Base-by-base conservation (phyloP, 2,888 invertebrate genomes). In the Actias luna region DNA sequence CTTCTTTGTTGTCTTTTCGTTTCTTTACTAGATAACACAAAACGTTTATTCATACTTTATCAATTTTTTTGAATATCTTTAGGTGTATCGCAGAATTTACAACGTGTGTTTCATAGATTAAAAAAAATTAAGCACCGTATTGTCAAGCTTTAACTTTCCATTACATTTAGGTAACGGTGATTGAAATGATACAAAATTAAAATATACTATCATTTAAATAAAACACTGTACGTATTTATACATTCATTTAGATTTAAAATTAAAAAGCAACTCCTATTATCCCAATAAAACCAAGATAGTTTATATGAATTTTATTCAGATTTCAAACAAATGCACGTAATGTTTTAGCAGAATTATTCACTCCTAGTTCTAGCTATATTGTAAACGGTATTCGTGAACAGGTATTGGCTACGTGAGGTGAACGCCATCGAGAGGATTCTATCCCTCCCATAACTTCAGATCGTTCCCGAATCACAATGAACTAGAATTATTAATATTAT, bases 381-480 rank as follows among this genome's bases (percentile, higher is more conserved):
- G 62, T 65, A 63, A 71, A 69, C 65, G 67, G 67, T 69, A 68
- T 67, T 68, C 64, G 65, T 42, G 62, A 64, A 68, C 77, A 78
- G 75, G 79, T 80, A 75, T 64, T 65, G 65, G 58, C 70, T 74
- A 84, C 85, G 85, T 86, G 85, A 77, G 76, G 62, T 65, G 69
- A 66, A 66, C 67, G 68, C 64, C 65, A 65, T 73, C 64, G 61
- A 59, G 66, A 68, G 83, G 85, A 84, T 86, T 80, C 67, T 60
- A 66, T 64, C 61, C 61, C 62, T 64, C 66, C 68, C 71, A 69
- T 71, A 69, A 66, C 59, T 63, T 59, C 63, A 63, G 60, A 66
- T 65, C 62, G 66, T 66, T 72, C 68, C 73, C 72, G 68, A 72
- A 76, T 75, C 76, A 76, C 71, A 71, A 73, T 70, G 75, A 73